A percentile compares a stretch with the other conserved stretches of the same genome.
Conservation (phyloP, 2,113 vertebrate species). For the Probosciger aterrimus region DNA sequence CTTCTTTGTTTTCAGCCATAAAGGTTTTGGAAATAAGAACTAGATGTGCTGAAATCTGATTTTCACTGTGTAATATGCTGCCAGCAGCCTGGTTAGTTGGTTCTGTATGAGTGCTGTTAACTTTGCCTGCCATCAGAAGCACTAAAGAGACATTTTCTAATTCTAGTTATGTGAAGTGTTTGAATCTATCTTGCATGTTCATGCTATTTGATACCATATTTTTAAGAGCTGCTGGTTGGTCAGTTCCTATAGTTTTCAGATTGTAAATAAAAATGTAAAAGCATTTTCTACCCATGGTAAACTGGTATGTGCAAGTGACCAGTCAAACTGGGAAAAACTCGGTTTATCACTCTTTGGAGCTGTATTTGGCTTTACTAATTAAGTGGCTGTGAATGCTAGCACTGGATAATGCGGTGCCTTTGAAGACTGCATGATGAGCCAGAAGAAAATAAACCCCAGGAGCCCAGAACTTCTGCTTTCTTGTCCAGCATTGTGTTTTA, state of each 20-base stretch:
- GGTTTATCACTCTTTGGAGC: neutral
- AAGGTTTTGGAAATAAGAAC: neutral
- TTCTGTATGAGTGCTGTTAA: neutral
- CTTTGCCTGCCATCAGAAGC: neutral
- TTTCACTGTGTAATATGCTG: neutral
- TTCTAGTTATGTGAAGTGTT: neutral
- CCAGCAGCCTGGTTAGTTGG: neutral
- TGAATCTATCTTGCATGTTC: neutral
- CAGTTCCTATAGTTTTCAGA: neutral
- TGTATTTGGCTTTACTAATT: neutral
- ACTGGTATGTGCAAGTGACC: neutral
- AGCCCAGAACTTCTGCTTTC: neutral
- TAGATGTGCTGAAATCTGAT: neutral
- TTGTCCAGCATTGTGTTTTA: neutral
- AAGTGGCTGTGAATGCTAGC: neutral
- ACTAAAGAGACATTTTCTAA: neutral
- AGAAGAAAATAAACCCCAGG: neutral
- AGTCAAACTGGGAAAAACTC: neutral
- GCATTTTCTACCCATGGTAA: neutral
- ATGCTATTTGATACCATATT: accelerated
- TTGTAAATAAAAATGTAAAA: neutral
- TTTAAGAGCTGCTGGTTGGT: neutral
- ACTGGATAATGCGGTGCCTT: neutral
- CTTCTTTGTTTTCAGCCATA: neutral
- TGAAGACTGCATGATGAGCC: neutral